Percentiles rank a stretch among this genome's conserved stretches.
phyloP scores from a whole-genome alignment of 2,113 vertebrate species.

The Paratilapia polleni region DNA sequence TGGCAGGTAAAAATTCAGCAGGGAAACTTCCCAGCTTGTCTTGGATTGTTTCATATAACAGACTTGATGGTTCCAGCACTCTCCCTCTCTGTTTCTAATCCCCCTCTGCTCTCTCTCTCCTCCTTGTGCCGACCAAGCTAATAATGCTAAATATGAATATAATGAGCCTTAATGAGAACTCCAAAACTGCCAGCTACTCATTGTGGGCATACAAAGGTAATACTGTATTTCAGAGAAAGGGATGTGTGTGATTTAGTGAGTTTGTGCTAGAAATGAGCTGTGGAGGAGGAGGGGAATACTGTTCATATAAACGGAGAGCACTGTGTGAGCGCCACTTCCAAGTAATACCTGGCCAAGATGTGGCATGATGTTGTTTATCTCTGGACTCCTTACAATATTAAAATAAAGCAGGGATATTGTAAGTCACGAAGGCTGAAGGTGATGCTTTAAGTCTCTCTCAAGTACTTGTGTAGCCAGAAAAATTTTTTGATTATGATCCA shows the following conservation, averaged over 20 bases:
- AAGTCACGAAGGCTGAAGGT: not conserved
- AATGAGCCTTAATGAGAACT: constrained; percentile 71
- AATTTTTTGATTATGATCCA: not conserved
- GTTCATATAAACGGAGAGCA: not conserved
- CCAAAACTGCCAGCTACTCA: constrained; percentile 40
- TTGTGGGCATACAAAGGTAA: constrained; percentile 41
- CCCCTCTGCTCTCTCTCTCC: constrained; percentile 25
- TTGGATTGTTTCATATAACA: constrained; percentile 31
- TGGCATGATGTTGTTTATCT: not conserved
- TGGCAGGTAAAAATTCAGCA: constrained; percentile 24
- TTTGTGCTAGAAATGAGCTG: constrained; percentile 37
- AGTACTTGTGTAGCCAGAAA: not conserved
- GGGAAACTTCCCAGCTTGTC: constrained; percentile 55
- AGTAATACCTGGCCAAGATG: not conserved
- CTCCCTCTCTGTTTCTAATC: constrained; percentile 50
- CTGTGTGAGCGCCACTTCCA: not conserved
- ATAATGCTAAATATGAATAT: constrained; percentile 72
- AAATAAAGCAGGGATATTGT: not conserved
- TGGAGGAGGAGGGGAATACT: constrained; percentile 1
- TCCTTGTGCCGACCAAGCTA: constrained; percentile 51
- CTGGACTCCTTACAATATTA: not conserved
- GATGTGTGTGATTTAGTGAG: constrained; percentile 38
- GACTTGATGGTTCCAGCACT: constrained; percentile 38
- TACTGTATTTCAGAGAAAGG: constrained; percentile 45
- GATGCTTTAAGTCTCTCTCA: not conserved